Evolutionary conservation across 2,888 invertebrate species (phyloP), one percentile per base, ranked within the genome.

Genomic region (Leptopilina myrica): DNA sequence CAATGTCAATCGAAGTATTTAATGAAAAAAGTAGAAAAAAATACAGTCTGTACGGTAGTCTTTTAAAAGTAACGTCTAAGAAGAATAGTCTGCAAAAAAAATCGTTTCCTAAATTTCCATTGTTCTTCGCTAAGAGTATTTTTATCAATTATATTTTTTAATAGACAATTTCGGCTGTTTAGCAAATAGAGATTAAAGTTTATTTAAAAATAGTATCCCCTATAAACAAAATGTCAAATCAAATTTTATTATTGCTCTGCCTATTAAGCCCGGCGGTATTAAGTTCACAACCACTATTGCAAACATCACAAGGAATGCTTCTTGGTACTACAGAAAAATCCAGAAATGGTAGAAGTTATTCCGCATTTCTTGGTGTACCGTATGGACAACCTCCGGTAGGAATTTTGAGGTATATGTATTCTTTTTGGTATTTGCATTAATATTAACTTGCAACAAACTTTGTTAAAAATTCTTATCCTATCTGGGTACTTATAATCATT

Each of bases 381-480:
- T 92, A 89, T 76, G 92, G 91, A 4, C 87, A 89, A 67, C 90
- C 92, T 5, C 92, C 92, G 1, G 56, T 92, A n/a, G 91, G 90
- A 1, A 80, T 89, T 12, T 87, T 92, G 0, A 87, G 92, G 84
- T 92, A 92, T 64, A 5, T 49, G 9, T 1, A 49, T 12, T 12
- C 49, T 49, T 11, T 12, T 1, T 43, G 8, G 8, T 1, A 43
- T 43, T 43, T 43, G 6, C 1, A 43, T 43, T 5, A 43, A 43
- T 33, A 3, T 43, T 5, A 43, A 43, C 8, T 33, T 33, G 33
- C 33, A 33, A 33, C 33, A 33, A 33, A 33, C 33, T 20, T 33
- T 4, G 33, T 3, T 4, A 5, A 33, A 33, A 2, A 33, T 33
- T 33, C 2, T 33, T 33, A 3, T 33, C 4, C 33, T 33, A 33